A percentile compares a stretch with the other conserved stretches of the same genome.
phyloP scores from a whole-genome alignment of 2,113 vertebrate species.

The Mastomys natalensis region DNA sequence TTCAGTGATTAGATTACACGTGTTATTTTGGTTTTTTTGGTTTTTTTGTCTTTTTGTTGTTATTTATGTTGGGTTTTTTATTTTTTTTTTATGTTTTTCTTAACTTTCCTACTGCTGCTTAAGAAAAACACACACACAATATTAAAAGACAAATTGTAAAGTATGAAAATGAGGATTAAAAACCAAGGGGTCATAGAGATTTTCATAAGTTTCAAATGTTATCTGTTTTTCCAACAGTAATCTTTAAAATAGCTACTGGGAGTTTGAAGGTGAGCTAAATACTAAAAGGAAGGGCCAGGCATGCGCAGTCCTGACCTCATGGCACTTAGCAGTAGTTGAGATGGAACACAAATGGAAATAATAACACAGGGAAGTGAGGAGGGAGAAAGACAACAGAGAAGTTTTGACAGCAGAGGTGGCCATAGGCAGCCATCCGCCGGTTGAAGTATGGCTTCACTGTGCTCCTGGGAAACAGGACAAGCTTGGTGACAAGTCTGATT shows the following conservation, averaged over 20 bases:
- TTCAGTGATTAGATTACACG: background rate
- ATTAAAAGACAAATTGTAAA: background rate
- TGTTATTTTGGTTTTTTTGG: background rate
- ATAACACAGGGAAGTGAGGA: too few species aligned
- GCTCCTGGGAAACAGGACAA: background rate
- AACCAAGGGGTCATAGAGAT: background rate
- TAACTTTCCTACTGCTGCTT: conserved; percentile 21
- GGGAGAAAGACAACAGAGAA: background rate
- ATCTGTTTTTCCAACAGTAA: background rate
- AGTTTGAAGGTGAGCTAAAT: background rate
- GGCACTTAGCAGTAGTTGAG: background rate
- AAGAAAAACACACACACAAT: background rate
- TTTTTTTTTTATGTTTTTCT: background rate
- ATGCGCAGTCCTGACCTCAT: background rate
- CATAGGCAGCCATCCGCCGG: accelerated
- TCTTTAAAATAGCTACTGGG: background rate
- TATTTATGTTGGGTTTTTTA: too few species aligned
- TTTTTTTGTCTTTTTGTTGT: too few species aligned
- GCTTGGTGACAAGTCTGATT: background rate
- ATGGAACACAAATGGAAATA: background rate
- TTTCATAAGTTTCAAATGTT: conserved; percentile 1
- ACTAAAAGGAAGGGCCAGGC: background rate
- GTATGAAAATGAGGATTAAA: background rate
- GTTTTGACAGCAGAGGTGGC: accelerated
- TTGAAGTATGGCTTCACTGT: background rate